phyloP scores from a whole-genome alignment of 1,140 invertebrate genomes.

The Meloidogyne chitwoodi region DNA sequence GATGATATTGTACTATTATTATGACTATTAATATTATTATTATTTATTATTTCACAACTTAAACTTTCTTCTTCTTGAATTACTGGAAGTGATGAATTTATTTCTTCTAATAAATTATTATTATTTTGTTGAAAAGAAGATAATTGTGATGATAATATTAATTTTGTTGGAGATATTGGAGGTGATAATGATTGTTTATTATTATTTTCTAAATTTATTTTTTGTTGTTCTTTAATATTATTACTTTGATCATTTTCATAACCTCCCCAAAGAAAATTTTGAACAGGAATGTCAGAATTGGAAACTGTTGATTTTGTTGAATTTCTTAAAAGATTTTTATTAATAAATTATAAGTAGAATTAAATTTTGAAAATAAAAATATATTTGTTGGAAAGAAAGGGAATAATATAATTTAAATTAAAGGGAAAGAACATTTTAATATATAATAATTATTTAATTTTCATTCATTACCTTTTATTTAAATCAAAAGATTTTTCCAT shows the following conservation, averaged over 20 bases:
- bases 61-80: not conserved
- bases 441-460: too few species aligned
- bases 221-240: not conserved
- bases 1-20: not conserved
- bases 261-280: slow-evolving; percentile 18
- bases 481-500: not conserved
- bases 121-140: not conserved
- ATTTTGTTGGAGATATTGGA: not conserved
- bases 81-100: not conserved
- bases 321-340: not conserved
- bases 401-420: too few species aligned
- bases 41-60: not conserved
- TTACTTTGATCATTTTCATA: not conserved
- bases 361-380: not conserved
- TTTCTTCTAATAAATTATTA: not conserved
- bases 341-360: not conserved
- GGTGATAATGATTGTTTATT: not conserved
- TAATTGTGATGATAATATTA: not conserved
- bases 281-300: not conserved
- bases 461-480: not conserved
- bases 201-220: too few species aligned
- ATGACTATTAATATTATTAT: too few species aligned
- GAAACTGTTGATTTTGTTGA: slow-evolving; percentile 4
- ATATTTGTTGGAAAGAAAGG: too few species aligned
- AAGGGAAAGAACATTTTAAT: too few species aligned